phyloP scores from a whole-genome alignment of 2,113 vertebrate species.

The Phaetusa simplex region DNA sequence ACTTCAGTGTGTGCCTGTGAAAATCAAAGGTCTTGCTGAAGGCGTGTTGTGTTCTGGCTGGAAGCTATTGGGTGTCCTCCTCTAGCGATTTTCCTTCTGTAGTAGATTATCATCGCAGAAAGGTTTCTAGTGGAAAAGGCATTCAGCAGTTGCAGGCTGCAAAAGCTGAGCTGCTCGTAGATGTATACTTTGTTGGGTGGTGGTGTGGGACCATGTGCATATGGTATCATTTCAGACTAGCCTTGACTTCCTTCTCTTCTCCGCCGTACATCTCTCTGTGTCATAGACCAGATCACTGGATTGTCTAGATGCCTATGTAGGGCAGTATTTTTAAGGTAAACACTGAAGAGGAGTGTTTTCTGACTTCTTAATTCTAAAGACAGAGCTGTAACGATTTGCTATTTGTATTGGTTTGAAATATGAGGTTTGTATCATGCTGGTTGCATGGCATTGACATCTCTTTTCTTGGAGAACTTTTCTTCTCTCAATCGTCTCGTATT shows the following conservation, averaged over 20 bases:
- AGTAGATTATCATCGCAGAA: neutral
- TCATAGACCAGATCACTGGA: neutral
- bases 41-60: constrained; percentile 19
- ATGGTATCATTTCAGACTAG: neutral
- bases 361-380: neutral
- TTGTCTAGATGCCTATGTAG: neutral
- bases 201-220: neutral
- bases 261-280: neutral
- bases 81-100: neutral
- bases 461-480: neutral
- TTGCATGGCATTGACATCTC: neutral
- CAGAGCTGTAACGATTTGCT: neutral
- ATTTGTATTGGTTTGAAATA: neutral
- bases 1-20: constrained; percentile 39
- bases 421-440: rapidly evolving
- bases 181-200: neutral
- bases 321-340: neutral
- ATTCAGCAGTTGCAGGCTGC: neutral
- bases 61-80: constrained; percentile 35
- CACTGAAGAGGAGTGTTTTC: neutral
- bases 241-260: neutral
- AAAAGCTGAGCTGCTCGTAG: neutral
- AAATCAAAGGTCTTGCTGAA: constrained; percentile 60
- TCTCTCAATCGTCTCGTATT: neutral
- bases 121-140: neutral